Percentiles rank a stretch among this genome's conserved stretches.
phyloP scores from a whole-genome alignment of 2,797 vertebrate genomes.

The Cichlasoma orientale region DNA sequence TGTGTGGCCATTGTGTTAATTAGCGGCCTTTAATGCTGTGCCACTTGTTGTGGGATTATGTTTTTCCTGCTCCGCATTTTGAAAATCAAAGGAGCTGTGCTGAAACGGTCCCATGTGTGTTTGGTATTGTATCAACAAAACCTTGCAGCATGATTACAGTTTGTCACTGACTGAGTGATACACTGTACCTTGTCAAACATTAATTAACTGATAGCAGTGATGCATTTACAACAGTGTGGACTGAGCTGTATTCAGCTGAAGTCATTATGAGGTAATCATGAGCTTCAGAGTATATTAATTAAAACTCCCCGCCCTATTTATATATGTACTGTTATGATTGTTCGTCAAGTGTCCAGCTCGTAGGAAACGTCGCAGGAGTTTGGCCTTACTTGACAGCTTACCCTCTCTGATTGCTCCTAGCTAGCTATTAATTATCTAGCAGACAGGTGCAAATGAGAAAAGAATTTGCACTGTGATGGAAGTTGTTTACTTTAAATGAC shows the following conservation, averaged over 20 bases:
- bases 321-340: constrained; percentile 41
- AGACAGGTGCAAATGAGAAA: constrained; percentile 61
- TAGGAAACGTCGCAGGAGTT: constrained; percentile 44
- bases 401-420: constrained; percentile 48
- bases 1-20: constrained; percentile 71
- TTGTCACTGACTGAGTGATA: constrained; percentile 73
- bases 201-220: constrained; percentile 79
- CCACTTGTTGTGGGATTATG: constrained; percentile 77
- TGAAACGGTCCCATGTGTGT: constrained; percentile 71
- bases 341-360: constrained; percentile 55
- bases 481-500: constrained; percentile 68
- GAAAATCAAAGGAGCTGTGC: constrained; percentile 71
- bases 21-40: constrained; percentile 71
- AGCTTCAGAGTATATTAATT: constrained; percentile 62
- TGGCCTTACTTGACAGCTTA: constrained; percentile 56
- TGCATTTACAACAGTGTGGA: constrained; percentile 50
- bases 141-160: constrained; percentile 69
- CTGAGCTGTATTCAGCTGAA: constrained; percentile 43
- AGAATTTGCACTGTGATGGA: constrained; percentile 32
- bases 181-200: constrained; percentile 78
- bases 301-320: constrained; percentile 57
- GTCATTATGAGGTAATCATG: constrained; percentile 56
- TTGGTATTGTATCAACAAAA: constrained; percentile 76
- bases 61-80: constrained; percentile 55
- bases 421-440: constrained; percentile 59